Conservation (phyloP, 2,797 vertebrate species). For the Sphenodon punctatus region DNA sequence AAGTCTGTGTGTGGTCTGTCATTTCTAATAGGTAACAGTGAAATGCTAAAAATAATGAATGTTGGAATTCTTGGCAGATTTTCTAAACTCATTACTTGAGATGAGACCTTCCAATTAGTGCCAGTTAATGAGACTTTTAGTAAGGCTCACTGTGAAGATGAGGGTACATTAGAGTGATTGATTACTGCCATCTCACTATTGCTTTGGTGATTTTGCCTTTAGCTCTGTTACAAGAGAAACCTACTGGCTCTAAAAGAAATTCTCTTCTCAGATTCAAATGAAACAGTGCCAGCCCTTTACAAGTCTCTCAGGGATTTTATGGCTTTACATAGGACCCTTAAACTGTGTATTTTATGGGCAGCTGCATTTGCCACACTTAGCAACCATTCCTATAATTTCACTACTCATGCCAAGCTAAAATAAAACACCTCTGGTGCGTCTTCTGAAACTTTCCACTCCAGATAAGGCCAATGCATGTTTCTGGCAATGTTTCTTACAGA, state of each 20-base stretch:
- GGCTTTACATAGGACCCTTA: constrained; percentile 36
- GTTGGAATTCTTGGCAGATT: constrained; percentile 4
- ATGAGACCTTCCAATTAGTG: constrained; percentile 11
- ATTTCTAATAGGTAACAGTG: constrained; percentile 6
- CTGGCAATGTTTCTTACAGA: constrained; percentile 43
- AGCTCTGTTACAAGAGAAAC: constrained; percentile 3
- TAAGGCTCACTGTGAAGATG: background rate
- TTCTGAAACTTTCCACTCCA: constrained; percentile 58
- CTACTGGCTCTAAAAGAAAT: background rate
- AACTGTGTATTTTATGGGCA: constrained; percentile 50
- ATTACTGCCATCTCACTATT: background rate
- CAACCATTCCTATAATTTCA: constrained; percentile 37
- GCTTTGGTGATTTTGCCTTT: constrained; percentile 25
- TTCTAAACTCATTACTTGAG: constrained; percentile 1
- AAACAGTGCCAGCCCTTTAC: constrained; percentile 46
- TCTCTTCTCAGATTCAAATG: constrained; percentile 12
- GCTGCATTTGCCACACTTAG: constrained; percentile 48
- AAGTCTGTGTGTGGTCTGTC: background rate
- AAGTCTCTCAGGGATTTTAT: constrained; percentile 35
- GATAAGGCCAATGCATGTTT: constrained; percentile 55
- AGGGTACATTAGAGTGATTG: background rate
- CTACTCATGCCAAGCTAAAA: constrained; percentile 56
- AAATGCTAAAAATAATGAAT: constrained; percentile 2
- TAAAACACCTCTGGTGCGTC: constrained; percentile 51
- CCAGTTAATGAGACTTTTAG: constrained; percentile 14